Base-by-base conservation (phyloP, 2,797 vertebrate genomes). In the Heliangelus exortis region DNA sequence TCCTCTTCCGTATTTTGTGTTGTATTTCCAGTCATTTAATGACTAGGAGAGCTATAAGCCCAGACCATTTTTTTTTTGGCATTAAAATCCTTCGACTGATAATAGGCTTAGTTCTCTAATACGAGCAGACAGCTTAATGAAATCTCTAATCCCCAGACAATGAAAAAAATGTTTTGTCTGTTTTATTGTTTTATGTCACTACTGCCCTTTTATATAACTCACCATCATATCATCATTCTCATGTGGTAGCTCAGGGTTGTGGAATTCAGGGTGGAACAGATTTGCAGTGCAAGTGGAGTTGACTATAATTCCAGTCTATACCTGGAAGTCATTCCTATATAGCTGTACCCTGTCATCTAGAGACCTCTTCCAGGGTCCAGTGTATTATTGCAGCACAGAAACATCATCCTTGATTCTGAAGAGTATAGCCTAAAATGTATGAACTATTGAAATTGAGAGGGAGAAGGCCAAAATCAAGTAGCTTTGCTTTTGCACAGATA, bases 41-140 rank as follows among this genome's bases (percentile, higher is more conserved):
- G 57, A 91, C 67, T 80, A 61, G 43, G 85, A 45, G 80, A 95
- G 68, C 89, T 77, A 15, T 74, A 59, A 95, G 72, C 81, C 53
- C 65, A 85, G 82, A 58, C 45, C 8, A n/a, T 67, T 88, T 69
- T 84, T 39, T 72, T 88, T 90, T 89, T 74, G 47, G 58, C 87
- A 90, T 80, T 43, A 45, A 92, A 94, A 84, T 91, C 87, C 88
- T 93, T 85, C 26, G 10, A 50, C 53, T 82, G 91, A 93, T 93
- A 93, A 96, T 91, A 80, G 79, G 81, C 92, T 93, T 95, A 92
- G 89, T 89, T 95, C 87, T 85, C 43, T 87, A 85, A 91, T 89
- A 93, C 19, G 76, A 58, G 76, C 69, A 91, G 93, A 94, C 90
- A 95, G 87, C 93, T 92, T 95, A 89, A 93, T 75, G 89, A 90